Conservation (phyloP, 2,888 invertebrate genomes). For the Hypomecis atomaria region DNA sequence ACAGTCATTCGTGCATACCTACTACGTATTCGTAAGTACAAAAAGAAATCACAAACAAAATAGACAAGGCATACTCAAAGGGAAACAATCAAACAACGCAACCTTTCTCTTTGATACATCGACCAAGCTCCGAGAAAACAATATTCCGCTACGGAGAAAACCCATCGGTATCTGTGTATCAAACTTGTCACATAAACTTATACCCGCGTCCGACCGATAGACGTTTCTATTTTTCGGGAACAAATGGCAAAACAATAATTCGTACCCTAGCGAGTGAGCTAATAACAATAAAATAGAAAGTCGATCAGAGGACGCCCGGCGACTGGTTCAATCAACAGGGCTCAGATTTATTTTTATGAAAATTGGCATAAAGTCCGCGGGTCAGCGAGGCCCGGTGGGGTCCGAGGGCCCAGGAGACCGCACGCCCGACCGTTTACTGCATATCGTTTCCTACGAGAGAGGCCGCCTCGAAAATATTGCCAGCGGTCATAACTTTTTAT, state of each 20-base stretch:
- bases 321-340: conserved; percentile 84
- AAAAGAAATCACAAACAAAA: background rate
- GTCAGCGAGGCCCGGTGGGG: conserved; percentile 70
- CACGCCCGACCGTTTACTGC: conserved; percentile 84
- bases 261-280: conserved; percentile 79
- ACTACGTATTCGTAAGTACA: too few relatives aligned
- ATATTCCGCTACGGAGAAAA: conserved; percentile 40
- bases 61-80: background rate
- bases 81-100: conserved; percentile 20
- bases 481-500: conserved; percentile 84
- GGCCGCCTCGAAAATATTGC: conserved; percentile 79
- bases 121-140: conserved; percentile 36
- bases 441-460: conserved; percentile 80
- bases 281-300: conserved; percentile 85
- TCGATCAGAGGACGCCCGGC: conserved; percentile 75
- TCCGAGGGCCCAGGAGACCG: conserved; percentile 79
- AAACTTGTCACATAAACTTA: conserved; percentile 62
- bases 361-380: conserved; percentile 84
- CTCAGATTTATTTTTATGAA: conserved; percentile 85
- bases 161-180: conserved; percentile 42
- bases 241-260: conserved; percentile 83
- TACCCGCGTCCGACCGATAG: conserved; percentile 52
- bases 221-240: conserved; percentile 70
- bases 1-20: too few relatives aligned
- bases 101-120: conserved; percentile 34